Base-by-base conservation (phyloP, 2,888 invertebrate genomes). In the Drosophila mimetica region DNA sequence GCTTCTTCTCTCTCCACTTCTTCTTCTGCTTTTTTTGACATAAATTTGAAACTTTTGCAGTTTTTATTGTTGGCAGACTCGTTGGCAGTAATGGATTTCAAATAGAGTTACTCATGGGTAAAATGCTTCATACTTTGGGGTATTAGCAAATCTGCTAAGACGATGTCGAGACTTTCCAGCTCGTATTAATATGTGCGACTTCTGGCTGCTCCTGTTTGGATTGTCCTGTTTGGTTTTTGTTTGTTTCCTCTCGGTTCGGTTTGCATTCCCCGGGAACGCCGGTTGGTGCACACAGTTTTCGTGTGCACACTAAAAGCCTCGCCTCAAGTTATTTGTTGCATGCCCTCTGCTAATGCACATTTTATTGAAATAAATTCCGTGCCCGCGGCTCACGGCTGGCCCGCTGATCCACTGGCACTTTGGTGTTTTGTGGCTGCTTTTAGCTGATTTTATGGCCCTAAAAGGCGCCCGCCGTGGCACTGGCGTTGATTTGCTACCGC, bases 31-130 rank as follows among this genome's bases (percentile, higher is more conserved):
- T 61, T 73, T 77, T 79, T 75, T 86, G 78, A 86, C 83, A 86
- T 88, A 84, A 84, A 88, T 88, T 84, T 86, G 83, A 83, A 84
- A 88, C 81, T 84, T 88, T 69, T 86, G 80, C 75, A 84, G 88
- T 86, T 84, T 70, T 84, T 86, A 86, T 84, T 84, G 84, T 84
- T 80, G 78, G 71, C 71, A 70, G 80, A 86, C 88, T 84, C 83
- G 84, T 84, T 82, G 86, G 84, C 84, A 76, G 80, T 84, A 84
- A 84, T 84, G 84, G 88, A 84, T 84, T 84, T 88, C 84, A 78
- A 84, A 84, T 88, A 83, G 84, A 88, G 88, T 84, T 88, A 86
- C 88, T 84, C 84, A 84, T 86, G 84, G 88, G 86, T 88, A 86
- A 84, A 88, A 84, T 84, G 80, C 80, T 83, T 74, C 86, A 80